Conservation (phyloP, 2,797 vertebrate genomes). For the Scarus forsteni region DNA sequence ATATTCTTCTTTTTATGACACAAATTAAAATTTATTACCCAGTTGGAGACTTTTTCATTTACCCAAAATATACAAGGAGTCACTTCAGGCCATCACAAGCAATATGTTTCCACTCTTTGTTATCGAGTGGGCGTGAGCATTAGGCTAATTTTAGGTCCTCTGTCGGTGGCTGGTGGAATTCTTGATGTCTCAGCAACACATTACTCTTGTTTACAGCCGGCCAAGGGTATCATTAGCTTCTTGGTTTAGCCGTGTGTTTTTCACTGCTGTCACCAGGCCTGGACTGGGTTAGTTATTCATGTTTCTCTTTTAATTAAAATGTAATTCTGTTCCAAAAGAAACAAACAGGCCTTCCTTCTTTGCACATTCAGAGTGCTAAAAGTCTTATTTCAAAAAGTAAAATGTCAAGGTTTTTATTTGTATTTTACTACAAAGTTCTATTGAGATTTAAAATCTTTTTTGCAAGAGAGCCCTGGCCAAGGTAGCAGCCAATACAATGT, state of each 20-base stretch:
- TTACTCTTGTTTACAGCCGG: constrained; percentile 79
- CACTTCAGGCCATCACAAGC: constrained; percentile 16
- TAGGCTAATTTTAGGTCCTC: constrained; percentile 74
- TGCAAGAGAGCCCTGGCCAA: too few relatives aligned
- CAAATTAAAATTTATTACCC: neutral
- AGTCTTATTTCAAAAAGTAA: neutral
- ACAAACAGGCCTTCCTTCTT: neutral
- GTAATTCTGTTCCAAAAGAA: constrained; percentile 25
- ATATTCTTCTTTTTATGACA: constrained; percentile 1
- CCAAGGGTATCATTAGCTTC: constrained; percentile 82
- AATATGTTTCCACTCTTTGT: constrained; percentile 61
- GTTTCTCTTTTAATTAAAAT: constrained; percentile 58
- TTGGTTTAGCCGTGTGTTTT: constrained; percentile 77
- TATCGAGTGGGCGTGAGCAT: constrained; percentile 69
- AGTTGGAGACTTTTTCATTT: neutral
- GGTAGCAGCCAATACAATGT: too few relatives aligned
- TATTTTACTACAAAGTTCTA: too few relatives aligned
- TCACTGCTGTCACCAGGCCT: constrained; percentile 62
- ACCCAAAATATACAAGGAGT: constrained; percentile 12
- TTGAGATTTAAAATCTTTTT: too few relatives aligned
- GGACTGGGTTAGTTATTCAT: constrained; percentile 53
- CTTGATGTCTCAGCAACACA: constrained; percentile 80
- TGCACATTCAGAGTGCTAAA: neutral
- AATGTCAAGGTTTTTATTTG: too few relatives aligned
- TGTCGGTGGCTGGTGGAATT: constrained; percentile 75